Percentiles rank a stretch among this genome's conserved stretches.
Conservation (phyloP, 2,797 vertebrate species). For the Tarsius wallacei region DNA sequence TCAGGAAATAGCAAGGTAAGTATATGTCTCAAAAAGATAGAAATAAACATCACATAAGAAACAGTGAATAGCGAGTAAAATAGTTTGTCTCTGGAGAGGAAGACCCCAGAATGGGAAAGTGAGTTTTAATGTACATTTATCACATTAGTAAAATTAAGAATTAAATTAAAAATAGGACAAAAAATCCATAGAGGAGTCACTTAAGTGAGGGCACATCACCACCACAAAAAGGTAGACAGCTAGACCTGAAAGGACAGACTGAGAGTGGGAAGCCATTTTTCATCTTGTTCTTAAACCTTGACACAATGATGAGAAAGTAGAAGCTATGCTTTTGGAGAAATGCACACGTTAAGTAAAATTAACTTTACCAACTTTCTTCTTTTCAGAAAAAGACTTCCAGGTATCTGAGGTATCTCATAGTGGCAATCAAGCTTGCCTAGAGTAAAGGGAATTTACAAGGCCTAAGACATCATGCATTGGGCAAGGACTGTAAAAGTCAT, state of each 20-base stretch:
- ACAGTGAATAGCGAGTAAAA: not conserved
- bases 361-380: too few species aligned
- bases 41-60: not conserved
- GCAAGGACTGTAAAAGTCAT: too few species aligned
- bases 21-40: not conserved
- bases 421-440: too few species aligned
- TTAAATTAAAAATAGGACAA: constrained; percentile 6
- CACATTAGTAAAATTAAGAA: not conserved
- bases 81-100: not conserved
- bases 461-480: too few species aligned
- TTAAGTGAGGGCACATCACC: not conserved
- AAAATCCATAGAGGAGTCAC: not conserved
- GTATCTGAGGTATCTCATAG: too few species aligned
- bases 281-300: too few species aligned
- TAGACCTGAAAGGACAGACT: not conserved
- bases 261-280: too few species aligned
- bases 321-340: too few species aligned
- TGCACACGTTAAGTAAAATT: too few species aligned
- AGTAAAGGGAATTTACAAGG: too few species aligned
- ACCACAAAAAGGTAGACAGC: not conserved
- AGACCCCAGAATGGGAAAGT: not conserved
- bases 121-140: not conserved
- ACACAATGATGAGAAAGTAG: too few species aligned
- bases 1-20: not conserved
- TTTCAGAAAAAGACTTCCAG: too few species aligned